These are phyloP conservation scores for Mustela lutreola DNA, from an alignment of 2,113 vertebrate genomes.

Conservation along the genomic window DNA sequence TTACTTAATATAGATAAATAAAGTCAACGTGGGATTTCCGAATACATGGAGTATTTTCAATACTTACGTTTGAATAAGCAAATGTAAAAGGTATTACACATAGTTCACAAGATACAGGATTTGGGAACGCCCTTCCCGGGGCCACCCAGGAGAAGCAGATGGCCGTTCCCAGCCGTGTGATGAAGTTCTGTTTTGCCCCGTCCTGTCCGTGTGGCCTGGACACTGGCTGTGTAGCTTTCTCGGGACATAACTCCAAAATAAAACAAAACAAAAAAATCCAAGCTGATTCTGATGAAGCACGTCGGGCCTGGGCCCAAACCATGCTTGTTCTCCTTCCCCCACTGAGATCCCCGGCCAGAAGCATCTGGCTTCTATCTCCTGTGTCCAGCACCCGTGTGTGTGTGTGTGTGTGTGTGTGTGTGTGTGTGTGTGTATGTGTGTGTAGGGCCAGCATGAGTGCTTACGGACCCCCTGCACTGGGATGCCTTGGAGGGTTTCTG, in stretches of 20 bases:
- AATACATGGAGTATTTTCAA: neutral
- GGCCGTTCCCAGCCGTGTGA: accelerated
- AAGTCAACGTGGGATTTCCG: neutral
- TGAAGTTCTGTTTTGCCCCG: neutral
- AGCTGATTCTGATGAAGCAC: neutral
- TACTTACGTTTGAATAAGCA: neutral
- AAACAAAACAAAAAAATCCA: no score
- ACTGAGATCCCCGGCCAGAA: neutral
- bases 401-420: neutral
- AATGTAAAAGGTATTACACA: neutral
- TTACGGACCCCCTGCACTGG: accelerated
- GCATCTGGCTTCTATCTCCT: neutral
- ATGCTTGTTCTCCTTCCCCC: accelerated
- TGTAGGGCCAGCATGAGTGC: no score
- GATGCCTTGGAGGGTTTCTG: neutral
- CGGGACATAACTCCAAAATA: neutral
- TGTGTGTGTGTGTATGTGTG: neutral
- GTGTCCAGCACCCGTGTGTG: neutral
- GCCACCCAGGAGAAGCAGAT: neutral
- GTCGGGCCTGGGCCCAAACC: neutral
- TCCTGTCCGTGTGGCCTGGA: neutral
- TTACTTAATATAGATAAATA: neutral
- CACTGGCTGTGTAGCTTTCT: neutral
- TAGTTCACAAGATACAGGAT: neutral
- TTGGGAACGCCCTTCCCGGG: neutral